Evolutionary conservation across 2,113 vertebrate genomes (phyloP).

Genomic region (Carollia perspicillata): DNA sequence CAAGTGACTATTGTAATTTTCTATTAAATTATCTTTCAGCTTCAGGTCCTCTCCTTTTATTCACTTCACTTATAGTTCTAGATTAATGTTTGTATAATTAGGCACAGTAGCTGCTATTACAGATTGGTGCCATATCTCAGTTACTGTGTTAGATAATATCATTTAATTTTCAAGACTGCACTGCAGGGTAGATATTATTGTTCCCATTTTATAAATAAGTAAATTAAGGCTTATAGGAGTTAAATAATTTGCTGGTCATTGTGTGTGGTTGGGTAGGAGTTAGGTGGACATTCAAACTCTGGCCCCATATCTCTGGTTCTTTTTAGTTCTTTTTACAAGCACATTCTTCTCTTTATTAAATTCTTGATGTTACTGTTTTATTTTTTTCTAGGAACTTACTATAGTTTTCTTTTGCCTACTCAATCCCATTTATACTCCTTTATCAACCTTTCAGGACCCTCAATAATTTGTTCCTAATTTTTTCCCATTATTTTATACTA

Average conservation of each 20-base stretch:
- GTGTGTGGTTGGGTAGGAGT: not conserved
- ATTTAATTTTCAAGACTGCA: not conserved
- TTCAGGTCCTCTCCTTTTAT: not conserved
- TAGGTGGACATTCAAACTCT: not conserved
- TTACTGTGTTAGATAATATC: not conserved
- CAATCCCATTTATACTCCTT: not conserved
- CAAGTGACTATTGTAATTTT: not conserved
- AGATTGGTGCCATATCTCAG: not conserved
- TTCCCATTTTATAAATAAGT: slow-evolving; percentile 12
- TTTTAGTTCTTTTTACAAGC: not conserved
- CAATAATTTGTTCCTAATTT: not conserved
- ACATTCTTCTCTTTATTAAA: slow-evolving; percentile 6
- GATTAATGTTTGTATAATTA: not conserved
- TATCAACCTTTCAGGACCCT: not conserved
- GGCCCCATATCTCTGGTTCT: not conserved
- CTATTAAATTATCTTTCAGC: not conserved
- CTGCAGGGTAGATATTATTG: not conserved
- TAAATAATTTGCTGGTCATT: not conserved
- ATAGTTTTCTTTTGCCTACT: not conserved
- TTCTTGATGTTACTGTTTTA: not conserved
- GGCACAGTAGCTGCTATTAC: not conserved
- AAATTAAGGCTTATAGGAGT: not conserved
- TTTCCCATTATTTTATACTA: not conserved
- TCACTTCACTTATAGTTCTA: not conserved
- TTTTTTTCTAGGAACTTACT: slow-evolving; percentile 23